Conservation (phyloP, 37 sponge, comb jelly and placozoan genomes). For the Ephydatia muelleri region DNA sequence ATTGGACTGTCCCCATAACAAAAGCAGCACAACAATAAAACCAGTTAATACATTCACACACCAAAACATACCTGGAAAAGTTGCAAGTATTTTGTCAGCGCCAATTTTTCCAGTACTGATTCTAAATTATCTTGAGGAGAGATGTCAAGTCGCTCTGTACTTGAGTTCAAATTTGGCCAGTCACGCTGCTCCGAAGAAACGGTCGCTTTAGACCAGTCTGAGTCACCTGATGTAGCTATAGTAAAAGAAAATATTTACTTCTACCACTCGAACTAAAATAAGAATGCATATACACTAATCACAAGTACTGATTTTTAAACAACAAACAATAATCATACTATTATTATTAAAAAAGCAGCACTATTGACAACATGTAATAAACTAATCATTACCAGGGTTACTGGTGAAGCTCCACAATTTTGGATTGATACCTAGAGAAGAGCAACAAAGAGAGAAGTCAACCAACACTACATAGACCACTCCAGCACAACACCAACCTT, state of each 20-base stretch:
- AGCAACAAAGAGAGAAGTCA: not conserved
- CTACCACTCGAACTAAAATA: too few species aligned
- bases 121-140: constrained; percentile 43
- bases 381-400: constrained; percentile 10
- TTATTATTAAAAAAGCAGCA: not conserved
- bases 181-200: constrained; percentile 3
- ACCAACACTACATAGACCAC: not conserved
- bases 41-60: too few species aligned
- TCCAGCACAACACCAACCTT: constrained; percentile 16
- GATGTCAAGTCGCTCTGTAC: not conserved
- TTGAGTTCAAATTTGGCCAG: constrained; percentile 6
- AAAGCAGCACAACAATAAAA: too few species aligned
- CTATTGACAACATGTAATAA: not conserved
- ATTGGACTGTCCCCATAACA: constrained; percentile 61
- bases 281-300: too few species aligned
- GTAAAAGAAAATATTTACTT: not conserved
- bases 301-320: too few species aligned
- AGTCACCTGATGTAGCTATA: constrained; percentile 29
- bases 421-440: constrained; percentile 14
- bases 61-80: constrained; percentile 79
- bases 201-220: constrained; percentile 44
- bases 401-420: constrained; percentile 55
- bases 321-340: not conserved
- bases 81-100: constrained; percentile 45
- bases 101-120: constrained; percentile 53